Percentiles rank a stretch among this genome's conserved stretches.
phyloP scores from a whole-genome alignment of 2,888 invertebrate genomes.

The Orthonevra nobilis region DNA sequence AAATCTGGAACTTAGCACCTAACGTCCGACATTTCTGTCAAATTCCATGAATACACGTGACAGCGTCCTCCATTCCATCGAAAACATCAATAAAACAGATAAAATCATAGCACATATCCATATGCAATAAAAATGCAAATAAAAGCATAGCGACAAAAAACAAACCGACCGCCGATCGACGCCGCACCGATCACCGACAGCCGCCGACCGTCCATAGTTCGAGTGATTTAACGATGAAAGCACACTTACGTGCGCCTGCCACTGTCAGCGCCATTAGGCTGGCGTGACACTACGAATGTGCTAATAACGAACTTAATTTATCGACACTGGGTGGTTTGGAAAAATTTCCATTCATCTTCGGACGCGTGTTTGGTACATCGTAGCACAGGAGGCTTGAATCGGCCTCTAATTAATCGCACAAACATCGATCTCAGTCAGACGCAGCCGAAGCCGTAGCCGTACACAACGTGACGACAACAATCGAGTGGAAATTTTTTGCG shows the following conservation, averaged over 20 bases:
- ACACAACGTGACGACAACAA: constrained; percentile 54
- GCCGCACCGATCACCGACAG: background rate
- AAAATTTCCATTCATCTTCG: constrained; percentile 69
- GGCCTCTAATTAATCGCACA: constrained; percentile 56
- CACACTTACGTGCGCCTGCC: constrained; percentile 40
- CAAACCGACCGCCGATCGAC: constrained; percentile 6
- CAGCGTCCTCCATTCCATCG: constrained; percentile 1
- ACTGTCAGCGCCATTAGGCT: constrained; percentile 45
- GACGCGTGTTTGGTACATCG: constrained; percentile 66
- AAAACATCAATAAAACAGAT: constrained; percentile 11
- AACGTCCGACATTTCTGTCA: constrained; percentile 17
- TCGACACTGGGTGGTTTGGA: constrained; percentile 43
- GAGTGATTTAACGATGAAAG: constrained; percentile 35
- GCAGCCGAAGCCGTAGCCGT: too few species aligned
- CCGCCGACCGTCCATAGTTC: too few species aligned
- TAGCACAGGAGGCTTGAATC: constrained; percentile 54
- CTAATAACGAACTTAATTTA: constrained; percentile 54
- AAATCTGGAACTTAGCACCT: too few species aligned
- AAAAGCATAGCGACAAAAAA: constrained; percentile 40
- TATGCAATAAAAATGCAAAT: constrained; percentile 49
- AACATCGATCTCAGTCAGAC: constrained; percentile 60
- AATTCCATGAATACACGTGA: constrained; percentile 27
- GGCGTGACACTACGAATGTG: constrained; percentile 50
- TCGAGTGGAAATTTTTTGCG: constrained; percentile 67
- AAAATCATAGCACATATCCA: constrained; percentile 29